phyloP scores from a whole-genome alignment of 2,797 vertebrate species.

The Podarcis lilfordi region DNA sequence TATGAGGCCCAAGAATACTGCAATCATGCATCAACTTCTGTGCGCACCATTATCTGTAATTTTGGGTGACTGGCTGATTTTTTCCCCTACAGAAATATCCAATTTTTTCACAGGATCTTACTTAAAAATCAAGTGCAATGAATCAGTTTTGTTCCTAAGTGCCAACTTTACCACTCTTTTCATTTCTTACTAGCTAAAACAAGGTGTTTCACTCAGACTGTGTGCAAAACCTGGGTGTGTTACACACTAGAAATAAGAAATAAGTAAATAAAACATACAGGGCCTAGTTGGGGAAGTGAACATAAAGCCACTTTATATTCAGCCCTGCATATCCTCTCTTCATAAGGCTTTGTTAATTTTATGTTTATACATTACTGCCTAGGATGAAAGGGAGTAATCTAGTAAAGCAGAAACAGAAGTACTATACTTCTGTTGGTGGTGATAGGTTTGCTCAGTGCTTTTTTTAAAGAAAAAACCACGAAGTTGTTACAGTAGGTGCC shows the following conservation, averaged over 20 bases:
- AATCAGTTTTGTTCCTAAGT: slow-evolving; percentile 62
- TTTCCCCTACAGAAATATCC: slow-evolving; percentile 61
- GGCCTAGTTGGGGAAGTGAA: slow-evolving; percentile 45
- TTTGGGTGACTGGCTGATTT: slow-evolving; percentile 62
- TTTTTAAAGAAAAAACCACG: too few relatives aligned
- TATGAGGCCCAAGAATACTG: slow-evolving; percentile 70
- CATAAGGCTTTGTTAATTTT: slow-evolving; percentile 36
- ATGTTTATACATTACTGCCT: neutral
- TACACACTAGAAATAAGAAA: slow-evolving; percentile 60
- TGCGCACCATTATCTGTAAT: slow-evolving; percentile 71
- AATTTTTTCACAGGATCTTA: slow-evolving; percentile 62
- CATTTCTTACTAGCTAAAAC: slow-evolving; percentile 57
- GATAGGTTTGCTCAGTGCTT: too few relatives aligned
- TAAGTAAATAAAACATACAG: slow-evolving; percentile 50
- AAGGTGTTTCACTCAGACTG: slow-evolving; percentile 49
- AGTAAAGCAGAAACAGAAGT: neutral
- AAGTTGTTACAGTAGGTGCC: too few relatives aligned
- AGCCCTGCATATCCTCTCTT: slow-evolving; percentile 42
- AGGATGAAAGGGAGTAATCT: slow-evolving; percentile 2
- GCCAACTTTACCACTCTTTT: slow-evolving; percentile 56
- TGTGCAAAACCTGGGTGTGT: slow-evolving; percentile 48
- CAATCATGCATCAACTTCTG: slow-evolving; percentile 56
- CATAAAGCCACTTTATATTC: slow-evolving; percentile 58
- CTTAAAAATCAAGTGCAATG: slow-evolving; percentile 69
- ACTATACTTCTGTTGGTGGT: neutral